Evolutionary conservation across 2,888 invertebrate species (phyloP).

Genomic region (Protonemura montana): DNA sequence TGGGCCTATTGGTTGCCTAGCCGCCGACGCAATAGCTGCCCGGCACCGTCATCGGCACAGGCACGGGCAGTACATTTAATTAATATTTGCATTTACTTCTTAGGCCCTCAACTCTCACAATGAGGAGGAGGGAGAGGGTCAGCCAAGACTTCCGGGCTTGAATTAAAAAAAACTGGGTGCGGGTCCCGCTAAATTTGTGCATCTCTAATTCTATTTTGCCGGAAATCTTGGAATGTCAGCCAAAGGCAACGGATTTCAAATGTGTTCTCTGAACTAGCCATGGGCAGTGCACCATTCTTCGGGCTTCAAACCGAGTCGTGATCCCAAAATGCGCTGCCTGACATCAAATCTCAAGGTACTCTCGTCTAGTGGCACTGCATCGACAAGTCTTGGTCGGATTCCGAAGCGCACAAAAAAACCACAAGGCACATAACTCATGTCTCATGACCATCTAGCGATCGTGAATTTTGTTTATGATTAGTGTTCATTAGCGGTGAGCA

Average conservation of each 20-base stretch:
- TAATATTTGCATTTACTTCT: not conserved
- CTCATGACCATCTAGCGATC: not conserved
- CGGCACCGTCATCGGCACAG: not conserved
- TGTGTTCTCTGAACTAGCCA: not conserved
- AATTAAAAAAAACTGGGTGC: not conserved
- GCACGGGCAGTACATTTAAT: not conserved
- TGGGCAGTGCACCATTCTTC: not conserved
- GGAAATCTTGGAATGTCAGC: not conserved
- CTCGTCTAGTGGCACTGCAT: no score
- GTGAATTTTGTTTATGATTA: slow-evolving; percentile 39
- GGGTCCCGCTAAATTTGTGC: not conserved
- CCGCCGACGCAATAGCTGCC: not conserved
- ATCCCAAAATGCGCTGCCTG: no score
- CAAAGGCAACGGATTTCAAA: not conserved
- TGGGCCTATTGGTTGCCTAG: not conserved
- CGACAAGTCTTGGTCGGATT: not conserved
- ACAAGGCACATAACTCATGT: not conserved
- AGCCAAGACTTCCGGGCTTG: not conserved
- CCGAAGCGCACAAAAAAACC: not conserved
- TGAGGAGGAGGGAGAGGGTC: not conserved
- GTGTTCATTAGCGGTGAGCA: slow-evolving; percentile 22
- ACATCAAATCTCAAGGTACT: not conserved
- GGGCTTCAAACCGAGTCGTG: no score
- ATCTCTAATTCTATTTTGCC: not conserved
- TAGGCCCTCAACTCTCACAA: not conserved